Evolutionary conservation across 2,888 invertebrate species (phyloP).

Genomic region (Perizoma affinitatum): DNA sequence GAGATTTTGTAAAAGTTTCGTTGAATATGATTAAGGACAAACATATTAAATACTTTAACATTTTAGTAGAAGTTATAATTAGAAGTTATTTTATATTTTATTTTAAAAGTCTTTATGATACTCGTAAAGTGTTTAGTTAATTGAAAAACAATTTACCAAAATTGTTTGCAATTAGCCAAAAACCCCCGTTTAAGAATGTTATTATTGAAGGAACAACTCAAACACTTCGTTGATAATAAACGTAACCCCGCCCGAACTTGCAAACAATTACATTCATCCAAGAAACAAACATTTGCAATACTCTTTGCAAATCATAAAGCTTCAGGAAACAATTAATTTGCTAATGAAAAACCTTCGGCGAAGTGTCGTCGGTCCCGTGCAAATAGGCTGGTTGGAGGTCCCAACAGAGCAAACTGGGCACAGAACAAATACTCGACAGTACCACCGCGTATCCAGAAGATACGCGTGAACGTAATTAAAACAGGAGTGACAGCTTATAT

Average conservation of each 20-base stretch:
- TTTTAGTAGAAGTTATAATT: too few species aligned
- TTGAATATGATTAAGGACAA: too few species aligned
- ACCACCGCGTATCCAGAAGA: too few species aligned
- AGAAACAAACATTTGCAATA: conserved; percentile 21
- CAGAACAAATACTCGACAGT: neutral
- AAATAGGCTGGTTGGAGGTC: neutral
- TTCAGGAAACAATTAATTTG: conserved; percentile 28
- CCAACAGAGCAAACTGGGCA: too few species aligned
- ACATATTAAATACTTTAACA: too few species aligned
- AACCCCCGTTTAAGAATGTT: neutral
- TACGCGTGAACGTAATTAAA: too few species aligned
- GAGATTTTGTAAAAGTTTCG: too few species aligned
- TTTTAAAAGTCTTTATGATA: too few species aligned
- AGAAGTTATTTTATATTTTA: too few species aligned
- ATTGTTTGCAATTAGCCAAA: neutral
- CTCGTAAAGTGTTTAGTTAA: too few species aligned
- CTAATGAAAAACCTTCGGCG: conserved; percentile 25
- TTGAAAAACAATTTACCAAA: neutral
- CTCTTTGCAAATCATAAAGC: conserved; percentile 23
- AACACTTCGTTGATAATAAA: conserved; percentile 10
- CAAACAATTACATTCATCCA: conserved; percentile 9
- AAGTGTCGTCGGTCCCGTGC: conserved; percentile 4
- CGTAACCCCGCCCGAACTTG: conserved; percentile 1
- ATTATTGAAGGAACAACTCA: conserved; percentile 2
- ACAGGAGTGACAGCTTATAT: too few species aligned